Evolutionary conservation across 2,113 vertebrate species (phyloP).

Genomic region (Etheostoma spectabile): DNA sequence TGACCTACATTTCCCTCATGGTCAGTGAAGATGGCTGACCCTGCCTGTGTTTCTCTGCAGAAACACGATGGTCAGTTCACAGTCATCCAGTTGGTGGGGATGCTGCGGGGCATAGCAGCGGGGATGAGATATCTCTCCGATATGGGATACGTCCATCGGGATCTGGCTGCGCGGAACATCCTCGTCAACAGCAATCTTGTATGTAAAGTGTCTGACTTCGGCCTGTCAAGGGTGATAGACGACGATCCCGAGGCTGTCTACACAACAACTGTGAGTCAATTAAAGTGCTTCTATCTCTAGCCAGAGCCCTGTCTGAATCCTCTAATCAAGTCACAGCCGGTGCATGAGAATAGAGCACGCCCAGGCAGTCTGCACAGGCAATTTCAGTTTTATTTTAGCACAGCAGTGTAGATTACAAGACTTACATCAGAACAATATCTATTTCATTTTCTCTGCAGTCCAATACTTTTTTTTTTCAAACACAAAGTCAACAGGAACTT

Average conservation of each 20-base stretch:
- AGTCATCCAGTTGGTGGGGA: constrained; percentile 97
- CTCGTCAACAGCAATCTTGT: constrained; percentile 99
- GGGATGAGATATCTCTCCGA: constrained; percentile 98
- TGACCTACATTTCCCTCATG: constrained; percentile 69
- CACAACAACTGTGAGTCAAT: constrained; percentile 95
- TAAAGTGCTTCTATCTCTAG: constrained; percentile 37
- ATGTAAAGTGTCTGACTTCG: constrained; percentile 99
- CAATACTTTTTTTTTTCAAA: too few relatives aligned
- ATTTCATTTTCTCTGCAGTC: too few relatives aligned
- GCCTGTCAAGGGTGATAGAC: constrained; percentile 97
- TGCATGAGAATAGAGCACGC: constrained; percentile 53
- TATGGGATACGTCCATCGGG: constrained; percentile 98
- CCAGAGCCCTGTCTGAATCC: constrained; percentile 47
- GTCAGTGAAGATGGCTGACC: constrained; percentile 68
- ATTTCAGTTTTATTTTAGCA: too few relatives aligned
- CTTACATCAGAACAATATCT: too few relatives aligned
- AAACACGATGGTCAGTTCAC: constrained; percentile 99
- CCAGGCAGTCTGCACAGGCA: neutral
- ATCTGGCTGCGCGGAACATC: constrained; percentile 97
- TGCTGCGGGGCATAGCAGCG: constrained; percentile 96
- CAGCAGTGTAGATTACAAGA: too few relatives aligned
- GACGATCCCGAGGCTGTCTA: constrained; percentile 99
- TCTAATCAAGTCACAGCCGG: constrained; percentile 48
- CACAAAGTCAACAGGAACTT: too few relatives aligned
- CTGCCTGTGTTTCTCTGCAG: constrained; percentile 76